Evolutionary conservation across 1,140 invertebrate species (phyloP).

Genomic region (Colletes latitarsis): DNA sequence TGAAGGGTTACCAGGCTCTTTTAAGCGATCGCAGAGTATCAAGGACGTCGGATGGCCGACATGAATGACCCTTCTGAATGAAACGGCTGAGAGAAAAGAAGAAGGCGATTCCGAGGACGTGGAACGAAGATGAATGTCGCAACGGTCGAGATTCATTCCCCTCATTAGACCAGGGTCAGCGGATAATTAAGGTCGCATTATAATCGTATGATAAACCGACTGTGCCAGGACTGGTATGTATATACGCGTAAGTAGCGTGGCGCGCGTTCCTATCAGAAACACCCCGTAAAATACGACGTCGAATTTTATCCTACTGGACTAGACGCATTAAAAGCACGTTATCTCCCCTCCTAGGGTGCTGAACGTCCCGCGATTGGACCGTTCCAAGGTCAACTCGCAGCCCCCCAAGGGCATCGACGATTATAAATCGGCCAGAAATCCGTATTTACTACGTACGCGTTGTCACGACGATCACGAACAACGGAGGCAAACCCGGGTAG

Average conservation of each 20-base stretch:
- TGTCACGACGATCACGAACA: background rate
- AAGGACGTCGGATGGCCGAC: conserved; percentile 12
- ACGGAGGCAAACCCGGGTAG: background rate
- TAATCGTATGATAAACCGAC: conserved; percentile 51
- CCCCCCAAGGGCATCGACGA: conserved; percentile 40
- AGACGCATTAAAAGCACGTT: conserved; percentile 63
- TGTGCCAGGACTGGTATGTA: background rate
- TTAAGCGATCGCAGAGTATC: conserved; percentile 7
- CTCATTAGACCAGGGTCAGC: conserved; percentile 56
- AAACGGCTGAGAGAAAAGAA: background rate
- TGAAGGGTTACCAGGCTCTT: conserved; percentile 7
- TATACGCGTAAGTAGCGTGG: conserved; percentile 5
- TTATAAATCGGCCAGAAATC: conserved; percentile 45
- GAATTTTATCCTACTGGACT: conserved; percentile 13
- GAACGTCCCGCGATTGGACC: conserved; percentile 18
- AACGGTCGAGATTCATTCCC: conserved; percentile 62
- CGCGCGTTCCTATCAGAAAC: conserved; percentile 47
- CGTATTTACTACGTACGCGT: conserved; percentile 13
- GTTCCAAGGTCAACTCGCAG: conserved; percentile 59
- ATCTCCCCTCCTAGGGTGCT: conserved; percentile 55
- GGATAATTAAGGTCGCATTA: conserved; percentile 67
- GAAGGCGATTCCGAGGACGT: conserved; percentile 34
- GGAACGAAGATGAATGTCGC: conserved; percentile 60
- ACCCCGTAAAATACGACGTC: conserved; percentile 43
- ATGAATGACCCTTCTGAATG: conserved; percentile 51